These are phyloP conservation scores for Coracopsis vasa DNA, from an alignment of 2,113 vertebrate genomes.

Conservation along the genomic window DNA sequence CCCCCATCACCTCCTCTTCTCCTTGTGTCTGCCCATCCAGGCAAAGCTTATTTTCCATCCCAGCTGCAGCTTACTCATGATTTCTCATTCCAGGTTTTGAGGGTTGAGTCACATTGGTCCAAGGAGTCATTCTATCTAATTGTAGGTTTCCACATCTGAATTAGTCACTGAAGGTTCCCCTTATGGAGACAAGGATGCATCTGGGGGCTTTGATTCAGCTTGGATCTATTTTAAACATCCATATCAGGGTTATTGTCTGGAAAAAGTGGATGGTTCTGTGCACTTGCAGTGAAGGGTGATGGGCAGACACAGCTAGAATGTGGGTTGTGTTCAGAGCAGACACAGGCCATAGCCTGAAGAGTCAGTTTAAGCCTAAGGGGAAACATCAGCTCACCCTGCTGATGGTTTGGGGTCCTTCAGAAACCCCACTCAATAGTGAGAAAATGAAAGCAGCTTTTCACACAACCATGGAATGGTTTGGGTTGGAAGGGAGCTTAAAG, in stretches of 20 bases:
- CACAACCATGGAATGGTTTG: background rate
- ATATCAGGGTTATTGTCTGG: background rate
- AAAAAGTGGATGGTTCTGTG: background rate
- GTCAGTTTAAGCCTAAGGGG: background rate
- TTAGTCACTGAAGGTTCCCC: background rate
- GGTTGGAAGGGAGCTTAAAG: background rate
- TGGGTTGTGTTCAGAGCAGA: background rate
- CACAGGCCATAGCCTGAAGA: background rate
- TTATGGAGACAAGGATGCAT: background rate
- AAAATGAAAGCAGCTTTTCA: too few relatives aligned
- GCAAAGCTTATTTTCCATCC: background rate
- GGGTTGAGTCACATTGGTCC: background rate
- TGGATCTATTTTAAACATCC: background rate
- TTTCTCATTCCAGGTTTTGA: background rate
- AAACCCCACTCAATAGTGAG: background rate
- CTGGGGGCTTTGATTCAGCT: background rate
- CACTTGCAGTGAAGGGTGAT: fast-evolving
- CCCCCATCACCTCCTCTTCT: fast-evolving
- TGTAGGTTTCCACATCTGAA: background rate
- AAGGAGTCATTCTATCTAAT: background rate
- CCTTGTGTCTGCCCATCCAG: background rate
- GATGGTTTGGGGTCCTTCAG: background rate
- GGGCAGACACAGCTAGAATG: fast-evolving
- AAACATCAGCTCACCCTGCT: background rate
- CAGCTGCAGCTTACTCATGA: background rate